Base-by-base conservation (phyloP, 1,140 invertebrate genomes). In the Mycetomoellerius zeteki region DNA sequence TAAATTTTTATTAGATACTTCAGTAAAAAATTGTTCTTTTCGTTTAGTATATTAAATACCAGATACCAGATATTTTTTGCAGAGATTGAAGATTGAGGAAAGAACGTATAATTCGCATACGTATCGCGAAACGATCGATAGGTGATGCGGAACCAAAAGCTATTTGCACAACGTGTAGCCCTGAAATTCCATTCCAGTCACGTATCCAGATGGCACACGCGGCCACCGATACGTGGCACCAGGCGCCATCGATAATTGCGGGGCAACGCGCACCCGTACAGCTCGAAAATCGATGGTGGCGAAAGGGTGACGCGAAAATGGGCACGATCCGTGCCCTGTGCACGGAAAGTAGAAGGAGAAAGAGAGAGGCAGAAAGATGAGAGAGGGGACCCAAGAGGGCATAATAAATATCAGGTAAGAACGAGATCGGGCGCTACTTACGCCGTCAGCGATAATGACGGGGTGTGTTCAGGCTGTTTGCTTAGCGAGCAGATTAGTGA, bases 401-500 rank as follows among this genome's bases (percentile, higher is more conserved):
- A 91, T 92, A 93, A 94, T 94, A 94, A 94, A 93, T 94, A 93
- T 93, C 84, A 86, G 90, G 87, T 91, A 90, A 91, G 92, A 87
- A 92, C 56, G 81, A 92, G 91, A 92, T 92, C 91, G 73, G 88
- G 91, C 90, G 93, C 94, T 95, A 95, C 94, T 95, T 95, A 95
- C 93, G 93, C 93, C 94, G 94, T 95, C 94, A 95, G 93, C 94
- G 93, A 93, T 95, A 95, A 95, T 95, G 92, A 95, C 90, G 92
- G 94, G 95, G 92, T 95, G 93, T 92, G 92, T 91, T 92, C 91
- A 90, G 92, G 92, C 93, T 95, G 94, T 95, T 95, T 95, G 95
- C 95, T 95, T 95, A 95, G 95, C 94, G 93, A 95, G 92, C 91
- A 95, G 94, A 95, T 95, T 95, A 95, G 95, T 95, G 95, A 95